Conservation (phyloP, 2,888 invertebrate species). For the Ceraclea dissimilis region DNA sequence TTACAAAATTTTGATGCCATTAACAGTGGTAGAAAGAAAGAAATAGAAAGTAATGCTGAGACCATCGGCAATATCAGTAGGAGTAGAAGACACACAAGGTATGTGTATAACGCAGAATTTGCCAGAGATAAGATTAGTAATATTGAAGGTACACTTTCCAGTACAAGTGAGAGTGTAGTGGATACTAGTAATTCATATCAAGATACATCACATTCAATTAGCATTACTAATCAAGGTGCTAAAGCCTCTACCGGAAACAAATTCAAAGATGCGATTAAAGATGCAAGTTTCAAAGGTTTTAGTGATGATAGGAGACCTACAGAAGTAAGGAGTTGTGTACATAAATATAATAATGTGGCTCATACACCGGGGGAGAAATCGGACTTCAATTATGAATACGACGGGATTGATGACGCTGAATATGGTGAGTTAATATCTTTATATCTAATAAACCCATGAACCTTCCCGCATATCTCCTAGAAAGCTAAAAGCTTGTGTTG, state of each 20-base stretch:
- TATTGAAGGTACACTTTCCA: neutral
- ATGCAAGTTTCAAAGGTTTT: neutral
- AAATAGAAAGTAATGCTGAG: neutral
- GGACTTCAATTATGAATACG: conserved; percentile 24
- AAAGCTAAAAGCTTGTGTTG: too few species aligned
- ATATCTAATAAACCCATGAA: too few species aligned
- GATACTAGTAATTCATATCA: too few species aligned
- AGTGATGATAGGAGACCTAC: neutral
- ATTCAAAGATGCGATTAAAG: neutral
- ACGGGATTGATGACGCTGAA: conserved; percentile 22
- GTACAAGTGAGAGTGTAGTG: too few species aligned
- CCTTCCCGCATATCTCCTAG: too few species aligned
- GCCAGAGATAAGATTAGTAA: conserved; percentile 1
- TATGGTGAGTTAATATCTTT: conserved; percentile 15
- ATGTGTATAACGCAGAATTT: conserved; percentile 7
- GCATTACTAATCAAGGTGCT: too few species aligned
- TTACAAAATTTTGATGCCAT: conserved; percentile 3
- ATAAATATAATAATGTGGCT: conserved; percentile 27
- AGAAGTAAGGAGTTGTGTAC: conserved; percentile 21
- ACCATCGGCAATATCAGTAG: neutral
- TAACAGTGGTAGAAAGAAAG: neutral
- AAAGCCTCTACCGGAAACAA: too few species aligned
- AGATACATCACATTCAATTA: too few species aligned
- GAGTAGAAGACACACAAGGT: conserved; percentile 1
- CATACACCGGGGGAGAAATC: conserved; percentile 21